phyloP scores from a whole-genome alignment of 1,140 invertebrate species.

The Dryas iulia region DNA sequence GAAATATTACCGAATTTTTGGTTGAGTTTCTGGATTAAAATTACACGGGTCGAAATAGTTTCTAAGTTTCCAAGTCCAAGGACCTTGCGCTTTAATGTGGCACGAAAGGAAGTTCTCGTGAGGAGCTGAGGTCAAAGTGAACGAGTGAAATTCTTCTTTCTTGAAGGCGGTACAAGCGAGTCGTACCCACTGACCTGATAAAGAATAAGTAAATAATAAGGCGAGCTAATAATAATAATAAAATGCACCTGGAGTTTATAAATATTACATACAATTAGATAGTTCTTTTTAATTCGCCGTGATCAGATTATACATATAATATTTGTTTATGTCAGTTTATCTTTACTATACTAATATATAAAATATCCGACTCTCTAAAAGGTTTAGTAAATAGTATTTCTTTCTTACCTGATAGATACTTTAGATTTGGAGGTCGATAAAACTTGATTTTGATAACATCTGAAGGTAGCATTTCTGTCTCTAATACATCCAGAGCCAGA shows the following conservation, averaged over 20 bases:
- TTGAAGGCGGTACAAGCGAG: slow-evolving; percentile 96
- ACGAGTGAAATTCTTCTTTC: slow-evolving; percentile 97
- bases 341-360: too few relatives aligned
- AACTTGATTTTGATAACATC: slow-evolving; percentile 96
- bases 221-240: not conserved
- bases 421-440: slow-evolving; percentile 96
- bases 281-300: too few relatives aligned
- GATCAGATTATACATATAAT: too few relatives aligned
- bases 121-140: slow-evolving; percentile 98
- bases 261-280: too few relatives aligned
- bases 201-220: not conserved
- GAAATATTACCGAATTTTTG: slow-evolving; percentile 84
- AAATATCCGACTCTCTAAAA: too few relatives aligned
- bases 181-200: slow-evolving; percentile 89
- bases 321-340: too few relatives aligned
- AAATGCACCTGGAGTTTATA: too few relatives aligned
- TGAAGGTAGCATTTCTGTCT: slow-evolving; percentile 97
- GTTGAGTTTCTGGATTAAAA: slow-evolving; percentile 92
- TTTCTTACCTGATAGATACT: slow-evolving; percentile 90
- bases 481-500: slow-evolving; percentile 96
- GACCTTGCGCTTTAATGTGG: slow-evolving; percentile 98
- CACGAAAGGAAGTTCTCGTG: slow-evolving; percentile 98
- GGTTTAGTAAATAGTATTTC: not conserved
- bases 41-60: slow-evolving; percentile 98
- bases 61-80: slow-evolving; percentile 99